Evolutionary conservation across 1,140 invertebrate species (phyloP), one percentile per base, ranked within the genome.

Genomic region (Drosophila subpulchrella): DNA sequence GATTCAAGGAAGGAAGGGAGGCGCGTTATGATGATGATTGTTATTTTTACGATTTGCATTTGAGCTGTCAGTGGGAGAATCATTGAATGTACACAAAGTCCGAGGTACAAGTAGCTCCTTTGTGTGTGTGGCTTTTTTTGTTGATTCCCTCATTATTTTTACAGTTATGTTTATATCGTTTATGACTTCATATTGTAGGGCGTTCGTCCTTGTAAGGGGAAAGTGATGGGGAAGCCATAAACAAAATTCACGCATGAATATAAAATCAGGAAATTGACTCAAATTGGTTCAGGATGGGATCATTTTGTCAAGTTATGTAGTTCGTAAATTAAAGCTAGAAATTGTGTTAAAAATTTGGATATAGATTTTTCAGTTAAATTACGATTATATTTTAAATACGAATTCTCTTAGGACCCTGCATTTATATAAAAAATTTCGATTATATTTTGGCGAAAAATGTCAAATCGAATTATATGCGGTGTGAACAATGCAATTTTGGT

Each of bases 31-130:
- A 77, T 84, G 65, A 83, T 68, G 72, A 81, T 86, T 86, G 80
- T 88, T 75, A 68, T 74, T 78, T 74, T 78, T 74, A 78, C 68
- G 54, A 82, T 82, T 82, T 78, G 74, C 79, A 82, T 85, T 84
- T 51, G 53, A 77, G 63, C 46, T 58, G 59, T 76, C 53, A 59
- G 78, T 71, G 65, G 59, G 46, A 78, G 51, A 61, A 74, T 65
- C 65, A 76, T 80, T 46, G 48, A 56, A 50, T 51, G 60, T 68
- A 68, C 60, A 68, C 48, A 30, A 81, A 61, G 42, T 53, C 50
- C 73, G 48, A 50, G 55, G 62, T 68, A 76, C 60, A 55, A 59
- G 61, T 60, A 67, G 62, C 38, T 66, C 34, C 51, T 44, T 24
- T 8, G 27, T 48, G 39, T 42, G 13, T 54, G 15, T 15, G 34